Evolutionary conservation across 2,888 invertebrate species (phyloP).

Genomic region (Tineola bisselliella): DNA sequence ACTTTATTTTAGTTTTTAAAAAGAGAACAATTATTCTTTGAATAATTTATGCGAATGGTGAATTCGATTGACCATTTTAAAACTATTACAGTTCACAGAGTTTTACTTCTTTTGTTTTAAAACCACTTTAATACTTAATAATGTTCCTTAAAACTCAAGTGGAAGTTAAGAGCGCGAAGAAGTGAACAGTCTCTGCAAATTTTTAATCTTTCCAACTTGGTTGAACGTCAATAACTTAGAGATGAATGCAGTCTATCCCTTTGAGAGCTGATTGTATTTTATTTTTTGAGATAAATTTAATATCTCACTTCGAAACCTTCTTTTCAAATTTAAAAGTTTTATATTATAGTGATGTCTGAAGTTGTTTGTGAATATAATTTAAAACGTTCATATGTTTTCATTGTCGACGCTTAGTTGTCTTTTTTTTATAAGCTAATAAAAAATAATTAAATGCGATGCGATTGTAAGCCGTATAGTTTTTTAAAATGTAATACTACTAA

Average conservation of each 20-base stretch:
- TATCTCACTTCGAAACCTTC: constrained; percentile 9
- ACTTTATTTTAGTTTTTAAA: too few relatives aligned
- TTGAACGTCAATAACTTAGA: constrained; percentile 20
- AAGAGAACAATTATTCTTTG: too few relatives aligned
- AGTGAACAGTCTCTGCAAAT: constrained; percentile 35
- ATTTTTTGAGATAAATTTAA: too few relatives aligned
- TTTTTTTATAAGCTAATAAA: too few relatives aligned
- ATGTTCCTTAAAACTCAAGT: constrained; percentile 51
- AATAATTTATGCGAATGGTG: not conserved
- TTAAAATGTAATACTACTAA: too few relatives aligned
- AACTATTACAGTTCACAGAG: not conserved
- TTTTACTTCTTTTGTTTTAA: not conserved
- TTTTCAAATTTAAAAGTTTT: too few relatives aligned
- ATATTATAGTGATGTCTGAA: too few relatives aligned
- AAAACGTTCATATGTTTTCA: too few relatives aligned
- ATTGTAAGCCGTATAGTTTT: too few relatives aligned
- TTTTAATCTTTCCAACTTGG: constrained; percentile 37
- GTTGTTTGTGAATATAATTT: too few relatives aligned
- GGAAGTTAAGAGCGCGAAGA: constrained; percentile 51
- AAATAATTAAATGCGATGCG: too few relatives aligned
- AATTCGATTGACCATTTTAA: not conserved
- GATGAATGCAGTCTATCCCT: constrained; percentile 16
- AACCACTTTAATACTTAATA: constrained; percentile 37
- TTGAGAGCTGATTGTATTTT: constrained; percentile 1
- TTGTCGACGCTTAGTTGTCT: too few relatives aligned